A percentile compares a stretch with the other conserved stretches of the same genome.
phyloP scores from a whole-genome alignment of 2,888 invertebrate genomes.

The Eulithis prunata region DNA sequence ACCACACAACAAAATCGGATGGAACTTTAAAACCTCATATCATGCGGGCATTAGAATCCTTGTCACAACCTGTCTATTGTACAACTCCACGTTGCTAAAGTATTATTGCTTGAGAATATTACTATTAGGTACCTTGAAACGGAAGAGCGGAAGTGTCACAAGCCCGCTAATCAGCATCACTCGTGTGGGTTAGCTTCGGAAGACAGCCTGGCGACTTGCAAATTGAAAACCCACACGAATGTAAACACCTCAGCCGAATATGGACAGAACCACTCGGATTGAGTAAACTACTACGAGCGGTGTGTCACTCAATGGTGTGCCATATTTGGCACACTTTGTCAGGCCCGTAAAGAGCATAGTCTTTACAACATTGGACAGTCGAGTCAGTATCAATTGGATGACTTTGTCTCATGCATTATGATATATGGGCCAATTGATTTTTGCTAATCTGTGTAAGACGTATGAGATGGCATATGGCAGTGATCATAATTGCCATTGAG shows the following conservation, averaged over 20 bases:
- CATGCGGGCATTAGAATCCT: too few relatives aligned
- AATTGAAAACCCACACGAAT: constrained; percentile 25
- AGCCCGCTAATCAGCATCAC: constrained; percentile 6
- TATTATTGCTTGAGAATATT: not conserved
- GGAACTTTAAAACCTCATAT: too few relatives aligned
- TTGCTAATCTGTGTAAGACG: too few relatives aligned
- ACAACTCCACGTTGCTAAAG: too few relatives aligned
- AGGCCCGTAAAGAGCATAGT: not conserved
- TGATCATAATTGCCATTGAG: too few relatives aligned
- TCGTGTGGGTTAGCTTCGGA: constrained; percentile 22
- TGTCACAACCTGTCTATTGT: too few relatives aligned
- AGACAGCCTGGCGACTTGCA: constrained; percentile 30
- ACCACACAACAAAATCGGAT: too few relatives aligned
- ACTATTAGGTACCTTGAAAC: not conserved
- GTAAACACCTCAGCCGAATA: constrained; percentile 16
- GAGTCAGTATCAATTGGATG: too few relatives aligned
- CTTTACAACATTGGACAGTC: not conserved
- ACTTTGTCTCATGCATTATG: too few relatives aligned
- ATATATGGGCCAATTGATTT: too few relatives aligned
- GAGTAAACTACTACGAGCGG: constrained; percentile 10
- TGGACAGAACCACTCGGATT: constrained; percentile 17
- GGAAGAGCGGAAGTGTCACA: constrained; percentile 32
- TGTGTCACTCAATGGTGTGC: constrained; percentile 7
- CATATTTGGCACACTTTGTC: not conserved
- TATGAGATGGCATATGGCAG: too few relatives aligned